Conservation (phyloP, 2,888 invertebrate genomes). For the Eupithecia pulchellata region DNA sequence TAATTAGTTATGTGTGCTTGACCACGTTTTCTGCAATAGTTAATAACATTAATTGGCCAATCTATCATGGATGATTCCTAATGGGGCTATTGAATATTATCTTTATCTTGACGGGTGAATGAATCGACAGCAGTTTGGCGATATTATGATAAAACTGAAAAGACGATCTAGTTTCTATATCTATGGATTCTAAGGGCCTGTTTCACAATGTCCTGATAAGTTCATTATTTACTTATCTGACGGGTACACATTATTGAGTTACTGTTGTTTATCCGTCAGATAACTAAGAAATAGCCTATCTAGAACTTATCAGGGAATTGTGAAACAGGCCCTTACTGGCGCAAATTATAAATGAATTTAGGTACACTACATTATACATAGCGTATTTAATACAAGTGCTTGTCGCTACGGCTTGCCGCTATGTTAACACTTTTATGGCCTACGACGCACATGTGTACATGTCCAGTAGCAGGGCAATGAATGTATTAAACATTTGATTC, state of each 20-base stretch:
- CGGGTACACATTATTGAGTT: no score
- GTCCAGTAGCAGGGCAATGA: no score
- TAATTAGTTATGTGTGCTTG: conserved; percentile 28
- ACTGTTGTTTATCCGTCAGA: no score
- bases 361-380: not conserved
- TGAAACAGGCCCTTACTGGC: no score
- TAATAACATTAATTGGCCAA: conserved; percentile 18
- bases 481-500: not conserved
- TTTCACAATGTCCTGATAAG: no score
- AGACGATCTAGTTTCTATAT: not conserved
- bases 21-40: conserved; percentile 24
- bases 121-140: not conserved
- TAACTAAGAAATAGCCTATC: no score
- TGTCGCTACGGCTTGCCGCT: not conserved
- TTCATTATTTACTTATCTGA: no score
- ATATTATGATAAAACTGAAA: not conserved
- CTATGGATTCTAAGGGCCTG: not conserved
- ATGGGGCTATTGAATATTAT: not conserved
- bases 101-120: not conserved
- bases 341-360: no score
- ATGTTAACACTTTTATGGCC: no score
- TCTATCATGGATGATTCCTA: conserved; percentile 2
- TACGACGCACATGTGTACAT: no score
- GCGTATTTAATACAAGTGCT: not conserved
- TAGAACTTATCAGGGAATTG: no score